These are phyloP conservation scores for Periophthalmus modestus DNA, from an alignment of 2,113 vertebrate genomes.

Conservation along the genomic window DNA sequence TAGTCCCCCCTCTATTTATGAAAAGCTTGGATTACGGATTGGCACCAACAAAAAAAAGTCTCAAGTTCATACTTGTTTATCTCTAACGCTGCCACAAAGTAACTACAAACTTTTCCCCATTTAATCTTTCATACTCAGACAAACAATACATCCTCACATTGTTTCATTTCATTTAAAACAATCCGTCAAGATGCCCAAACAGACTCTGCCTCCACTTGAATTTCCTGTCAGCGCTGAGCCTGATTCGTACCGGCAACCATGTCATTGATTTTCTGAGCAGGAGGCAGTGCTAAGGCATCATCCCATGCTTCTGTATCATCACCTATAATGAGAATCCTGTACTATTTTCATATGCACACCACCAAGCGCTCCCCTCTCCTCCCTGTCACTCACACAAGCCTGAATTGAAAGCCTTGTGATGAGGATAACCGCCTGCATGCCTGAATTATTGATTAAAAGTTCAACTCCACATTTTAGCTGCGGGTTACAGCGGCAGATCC, in stretches of 20 bases:
- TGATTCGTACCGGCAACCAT: slow-evolving; percentile 77
- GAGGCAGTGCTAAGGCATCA: slow-evolving; percentile 61
- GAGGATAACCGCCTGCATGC: slow-evolving; percentile 28
- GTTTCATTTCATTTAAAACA: slow-evolving; percentile 60
- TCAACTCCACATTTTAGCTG: slow-evolving; percentile 41
- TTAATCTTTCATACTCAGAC: slow-evolving; percentile 5
- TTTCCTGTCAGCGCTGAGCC: slow-evolving; percentile 64
- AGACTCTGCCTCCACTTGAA: slow-evolving; percentile 33
- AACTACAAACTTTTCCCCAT: background rate
- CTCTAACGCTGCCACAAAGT: slow-evolving; percentile 4
- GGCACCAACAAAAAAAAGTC: too few relatives aligned
- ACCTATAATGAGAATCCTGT: slow-evolving; percentile 59
- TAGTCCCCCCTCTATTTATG: too few relatives aligned
- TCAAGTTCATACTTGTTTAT: background rate
- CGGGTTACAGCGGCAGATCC: slow-evolving; percentile 25
- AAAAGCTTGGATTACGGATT: too few relatives aligned
- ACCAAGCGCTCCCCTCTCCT: slow-evolving; percentile 21
- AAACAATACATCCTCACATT: slow-evolving; percentile 47
- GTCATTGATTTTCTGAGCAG: slow-evolving; percentile 73
- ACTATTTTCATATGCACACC: slow-evolving; percentile 50
- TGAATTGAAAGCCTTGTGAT: slow-evolving; percentile 45
- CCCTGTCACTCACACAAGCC: slow-evolving; percentile 42
- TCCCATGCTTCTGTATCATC: slow-evolving; percentile 63
- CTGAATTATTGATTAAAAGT: slow-evolving; percentile 57
- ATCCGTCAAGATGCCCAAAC: slow-evolving; percentile 44